Evolutionary conservation across 1,140 invertebrate genomes (phyloP).

Genomic region (Glossosoma conforme): DNA sequence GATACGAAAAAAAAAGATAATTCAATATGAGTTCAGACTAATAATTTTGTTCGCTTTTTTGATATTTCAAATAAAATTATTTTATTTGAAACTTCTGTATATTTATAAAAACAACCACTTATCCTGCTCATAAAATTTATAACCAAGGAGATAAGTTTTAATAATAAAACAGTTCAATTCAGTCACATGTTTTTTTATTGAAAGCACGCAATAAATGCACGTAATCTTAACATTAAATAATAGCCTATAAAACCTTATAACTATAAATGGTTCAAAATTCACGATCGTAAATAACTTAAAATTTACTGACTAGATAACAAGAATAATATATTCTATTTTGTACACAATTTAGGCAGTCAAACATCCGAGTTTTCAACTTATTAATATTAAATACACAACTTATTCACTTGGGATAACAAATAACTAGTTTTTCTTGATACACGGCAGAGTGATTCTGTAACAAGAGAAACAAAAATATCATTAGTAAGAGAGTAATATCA

Average conservation of each 20-base stretch:
- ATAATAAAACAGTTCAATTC: no score
- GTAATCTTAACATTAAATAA: constrained; percentile 15
- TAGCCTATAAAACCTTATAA: constrained; percentile 13
- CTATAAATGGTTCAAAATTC: constrained; percentile 19
- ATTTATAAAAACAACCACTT: no score
- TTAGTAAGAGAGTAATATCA: no score
- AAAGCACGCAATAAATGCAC: constrained; percentile 4
- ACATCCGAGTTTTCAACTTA: constrained; percentile 4
- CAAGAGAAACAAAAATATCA: not conserved
- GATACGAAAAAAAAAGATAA: not conserved
- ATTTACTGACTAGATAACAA: constrained; percentile 32
- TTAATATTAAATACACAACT: no score
- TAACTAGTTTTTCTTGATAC: no score
- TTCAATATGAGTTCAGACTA: not conserved
- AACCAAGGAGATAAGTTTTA: no score
- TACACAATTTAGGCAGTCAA: constrained; percentile 26
- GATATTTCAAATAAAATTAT: no score
- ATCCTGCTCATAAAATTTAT: no score
- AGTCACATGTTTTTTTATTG: constrained; percentile 14
- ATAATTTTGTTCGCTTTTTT: no score
- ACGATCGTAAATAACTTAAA: constrained; percentile 27
- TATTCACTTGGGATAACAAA: no score
- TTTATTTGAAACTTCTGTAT: no score
- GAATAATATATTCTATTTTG: constrained; percentile 30
- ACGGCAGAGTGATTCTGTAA: no score